Evolutionary conservation across 2,797 vertebrate species (phyloP).

Genomic region (Spinus olivaceus): DNA sequence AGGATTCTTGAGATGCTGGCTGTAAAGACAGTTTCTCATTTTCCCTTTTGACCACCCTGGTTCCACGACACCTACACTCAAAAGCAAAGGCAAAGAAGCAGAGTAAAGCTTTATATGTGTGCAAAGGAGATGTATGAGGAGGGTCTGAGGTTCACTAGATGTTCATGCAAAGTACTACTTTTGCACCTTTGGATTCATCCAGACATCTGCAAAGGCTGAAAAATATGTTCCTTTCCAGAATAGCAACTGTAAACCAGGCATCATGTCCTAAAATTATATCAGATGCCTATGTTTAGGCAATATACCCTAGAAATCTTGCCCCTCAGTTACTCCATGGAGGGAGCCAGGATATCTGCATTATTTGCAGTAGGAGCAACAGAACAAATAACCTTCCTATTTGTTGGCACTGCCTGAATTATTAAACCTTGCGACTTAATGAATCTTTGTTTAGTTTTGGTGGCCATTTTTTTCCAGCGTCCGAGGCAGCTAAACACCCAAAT

Average conservation of each 20-base stretch:
- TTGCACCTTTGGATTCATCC: not conserved
- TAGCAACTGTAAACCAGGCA: not conserved
- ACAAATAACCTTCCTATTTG: not conserved
- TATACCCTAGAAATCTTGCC: not conserved
- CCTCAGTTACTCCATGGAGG: not conserved
- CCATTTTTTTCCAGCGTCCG: not conserved
- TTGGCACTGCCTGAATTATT: not conserved
- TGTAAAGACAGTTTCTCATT: not conserved
- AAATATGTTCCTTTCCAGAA: not conserved
- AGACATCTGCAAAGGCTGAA: not conserved
- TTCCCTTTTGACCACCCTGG: not conserved
- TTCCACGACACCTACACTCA: not conserved
- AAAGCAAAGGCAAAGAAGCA: not conserved
- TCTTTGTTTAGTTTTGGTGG: not conserved
- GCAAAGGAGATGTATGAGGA: not conserved
- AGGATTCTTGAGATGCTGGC: not conserved
- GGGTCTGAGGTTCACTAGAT: not conserved
- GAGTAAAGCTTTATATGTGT: not conserved
- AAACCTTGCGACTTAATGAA: not conserved
- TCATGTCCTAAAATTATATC: not conserved
- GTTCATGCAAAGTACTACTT: not conserved
- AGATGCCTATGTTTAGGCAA: not conserved
- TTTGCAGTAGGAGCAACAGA: not conserved
- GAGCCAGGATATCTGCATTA: not conserved
- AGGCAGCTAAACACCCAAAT: not conserved